Evolutionary conservation across 2,113 vertebrate species (phyloP).

Genomic region (Cavia porcellus): DNA sequence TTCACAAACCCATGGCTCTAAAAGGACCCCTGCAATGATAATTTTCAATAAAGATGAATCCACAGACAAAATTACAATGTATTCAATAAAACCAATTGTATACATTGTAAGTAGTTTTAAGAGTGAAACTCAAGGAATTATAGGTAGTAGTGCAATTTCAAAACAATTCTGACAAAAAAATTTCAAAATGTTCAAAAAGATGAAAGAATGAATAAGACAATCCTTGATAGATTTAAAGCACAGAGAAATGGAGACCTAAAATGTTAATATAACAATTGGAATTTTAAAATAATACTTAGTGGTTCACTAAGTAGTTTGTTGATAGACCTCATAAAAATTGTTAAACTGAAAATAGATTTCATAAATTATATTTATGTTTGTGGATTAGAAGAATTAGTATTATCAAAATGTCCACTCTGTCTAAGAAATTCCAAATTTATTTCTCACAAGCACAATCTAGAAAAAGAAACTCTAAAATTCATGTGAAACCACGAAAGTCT

Average conservation of each 20-base stretch:
- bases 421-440: not conserved
- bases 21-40: not conserved
- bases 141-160: not conserved
- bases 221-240: not conserved
- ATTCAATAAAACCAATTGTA: not conserved
- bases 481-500: not conserved
- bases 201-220: not conserved
- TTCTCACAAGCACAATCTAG: not conserved
- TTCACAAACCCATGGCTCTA: not conserved
- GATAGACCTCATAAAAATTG: not conserved
- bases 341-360: not conserved
- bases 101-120: not conserved
- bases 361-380: not conserved
- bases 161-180: not conserved
- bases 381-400: not conserved
- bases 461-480: not conserved
- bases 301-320: not conserved
- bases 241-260: not conserved
- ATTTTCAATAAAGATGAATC: not conserved
- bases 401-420: not conserved
- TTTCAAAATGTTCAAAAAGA: conserved; percentile 7
- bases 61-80: not conserved
- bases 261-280: not conserved
- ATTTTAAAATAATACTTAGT: not conserved
- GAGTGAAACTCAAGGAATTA: not conserved